A percentile compares a stretch with the other conserved stretches of the same genome.
phyloP scores from a whole-genome alignment of 1,140 invertebrate genomes.

The Gryon sp. region DNA sequence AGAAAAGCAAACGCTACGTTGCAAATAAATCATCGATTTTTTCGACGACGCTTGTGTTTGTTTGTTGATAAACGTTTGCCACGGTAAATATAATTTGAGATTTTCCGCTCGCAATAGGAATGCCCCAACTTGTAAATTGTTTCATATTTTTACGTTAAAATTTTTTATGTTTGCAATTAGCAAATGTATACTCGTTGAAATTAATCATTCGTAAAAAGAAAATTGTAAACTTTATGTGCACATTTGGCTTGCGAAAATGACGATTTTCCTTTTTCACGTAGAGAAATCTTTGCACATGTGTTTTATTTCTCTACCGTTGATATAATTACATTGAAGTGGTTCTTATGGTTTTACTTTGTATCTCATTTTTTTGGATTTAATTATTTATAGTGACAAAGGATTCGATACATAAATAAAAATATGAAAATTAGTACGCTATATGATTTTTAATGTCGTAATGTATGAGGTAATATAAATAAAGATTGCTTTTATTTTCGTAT shows the following conservation, averaged over 20 bases:
- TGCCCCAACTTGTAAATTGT: background rate
- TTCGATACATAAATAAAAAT: too few species aligned
- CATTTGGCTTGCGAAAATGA: background rate
- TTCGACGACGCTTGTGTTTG: conserved; percentile 1
- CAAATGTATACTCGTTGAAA: conserved; percentile 15
- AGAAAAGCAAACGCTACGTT: conserved; percentile 33
- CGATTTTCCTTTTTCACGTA: background rate
- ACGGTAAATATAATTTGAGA: conserved; percentile 33
- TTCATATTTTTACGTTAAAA: background rate
- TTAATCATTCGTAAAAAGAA: conserved; percentile 29
- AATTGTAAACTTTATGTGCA: conserved; percentile 32
- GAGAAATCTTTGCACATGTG: background rate
- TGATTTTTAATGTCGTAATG: too few species aligned
- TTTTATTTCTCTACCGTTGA: too few species aligned
- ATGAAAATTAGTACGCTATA: too few species aligned
- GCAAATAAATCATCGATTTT: conserved; percentile 53
- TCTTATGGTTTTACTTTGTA: too few species aligned
- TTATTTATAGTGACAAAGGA: too few species aligned
- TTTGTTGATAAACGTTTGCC: conserved; percentile 50
- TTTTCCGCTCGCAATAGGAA: conserved; percentile 15
- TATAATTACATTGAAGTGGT: too few species aligned
- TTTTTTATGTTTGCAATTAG: conserved; percentile 25
- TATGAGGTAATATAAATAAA: too few species aligned
- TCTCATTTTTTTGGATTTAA: too few species aligned
- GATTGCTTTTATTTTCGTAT: too few species aligned